Percentiles rank a stretch among this genome's conserved stretches.
Evolutionary conservation across 2,797 vertebrate genomes (phyloP).

Genomic region (Trichosurus vulpecula): DNA sequence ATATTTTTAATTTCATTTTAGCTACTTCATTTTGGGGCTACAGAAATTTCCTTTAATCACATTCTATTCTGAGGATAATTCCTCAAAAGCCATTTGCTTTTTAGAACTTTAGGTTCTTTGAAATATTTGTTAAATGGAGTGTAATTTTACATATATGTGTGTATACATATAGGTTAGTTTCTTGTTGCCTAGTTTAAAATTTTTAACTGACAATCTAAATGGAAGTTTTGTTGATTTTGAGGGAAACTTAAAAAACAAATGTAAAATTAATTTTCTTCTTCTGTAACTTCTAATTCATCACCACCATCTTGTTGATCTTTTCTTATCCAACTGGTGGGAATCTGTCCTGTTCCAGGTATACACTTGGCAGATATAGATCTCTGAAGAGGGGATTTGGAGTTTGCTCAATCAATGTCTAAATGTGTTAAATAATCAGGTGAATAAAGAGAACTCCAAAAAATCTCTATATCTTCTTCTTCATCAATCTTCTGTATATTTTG

Average conservation of each 20-base stretch:
- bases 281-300: conserved; percentile 81
- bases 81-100: conserved; percentile 42
- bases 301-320: conserved; percentile 82
- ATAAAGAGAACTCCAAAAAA: too few species aligned
- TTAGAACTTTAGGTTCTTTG: conserved; percentile 49
- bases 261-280: conserved; percentile 82
- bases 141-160: not conserved
- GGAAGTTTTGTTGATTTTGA: not conserved
- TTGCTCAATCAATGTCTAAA: too few species aligned
- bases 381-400: too few species aligned
- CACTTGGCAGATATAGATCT: too few species aligned
- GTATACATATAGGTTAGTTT: not conserved
- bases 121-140: not conserved
- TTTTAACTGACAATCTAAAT: conserved; percentile 24
- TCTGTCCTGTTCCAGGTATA: too few species aligned
- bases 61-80: conserved; percentile 53
- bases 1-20: conserved; percentile 44
- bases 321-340: conserved; percentile 77
- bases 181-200: not conserved
- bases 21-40: conserved; percentile 48
- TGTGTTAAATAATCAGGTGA: too few species aligned
- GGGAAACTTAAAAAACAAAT: not conserved
- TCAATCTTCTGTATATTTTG: too few species aligned
- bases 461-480: too few species aligned
- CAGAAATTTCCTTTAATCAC: conserved; percentile 63